phyloP scores from a whole-genome alignment of 2,113 vertebrate species.

The Osmerus eperlanus region DNA sequence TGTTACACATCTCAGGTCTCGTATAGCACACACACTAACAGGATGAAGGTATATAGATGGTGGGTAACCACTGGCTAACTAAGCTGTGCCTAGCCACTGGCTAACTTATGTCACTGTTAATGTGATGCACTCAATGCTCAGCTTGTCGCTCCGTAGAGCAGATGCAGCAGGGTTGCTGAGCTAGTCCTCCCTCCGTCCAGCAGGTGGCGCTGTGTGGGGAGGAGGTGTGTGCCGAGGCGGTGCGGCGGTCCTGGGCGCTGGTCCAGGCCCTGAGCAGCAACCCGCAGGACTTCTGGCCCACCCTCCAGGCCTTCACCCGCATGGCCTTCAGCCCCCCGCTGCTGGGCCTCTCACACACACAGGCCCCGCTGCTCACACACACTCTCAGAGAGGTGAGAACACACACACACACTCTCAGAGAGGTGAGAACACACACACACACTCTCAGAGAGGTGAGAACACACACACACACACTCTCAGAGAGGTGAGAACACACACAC shows the following conservation, averaged over 20 bases:
- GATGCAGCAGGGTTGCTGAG: neutral
- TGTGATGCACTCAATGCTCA: no score
- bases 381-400: constrained; percentile 80
- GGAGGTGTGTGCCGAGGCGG: constrained; percentile 77
- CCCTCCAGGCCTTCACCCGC: constrained; percentile 81
- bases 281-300: constrained; percentile 88
- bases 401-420: no score
- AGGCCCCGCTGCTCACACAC: constrained; percentile 64
- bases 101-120: neutral
- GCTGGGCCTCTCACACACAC: constrained; percentile 69
- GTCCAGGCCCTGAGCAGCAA: constrained; percentile 82
- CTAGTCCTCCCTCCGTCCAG: constrained; percentile 12
- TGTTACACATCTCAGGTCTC: no score
- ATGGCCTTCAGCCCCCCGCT: constrained; percentile 78
- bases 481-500: no score
- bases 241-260: constrained; percentile 83
- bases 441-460: no score
- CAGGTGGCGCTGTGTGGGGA: constrained; percentile 76
- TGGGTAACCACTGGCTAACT: neutral
- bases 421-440: no score
- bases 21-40: no score
- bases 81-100: neutral
- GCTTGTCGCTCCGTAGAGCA: no score
- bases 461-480: no score
- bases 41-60: no score